These are phyloP conservation scores for Cyprinus carpio DNA, from an alignment of 2,113 vertebrate species.

Conservation along the genomic window DNA sequence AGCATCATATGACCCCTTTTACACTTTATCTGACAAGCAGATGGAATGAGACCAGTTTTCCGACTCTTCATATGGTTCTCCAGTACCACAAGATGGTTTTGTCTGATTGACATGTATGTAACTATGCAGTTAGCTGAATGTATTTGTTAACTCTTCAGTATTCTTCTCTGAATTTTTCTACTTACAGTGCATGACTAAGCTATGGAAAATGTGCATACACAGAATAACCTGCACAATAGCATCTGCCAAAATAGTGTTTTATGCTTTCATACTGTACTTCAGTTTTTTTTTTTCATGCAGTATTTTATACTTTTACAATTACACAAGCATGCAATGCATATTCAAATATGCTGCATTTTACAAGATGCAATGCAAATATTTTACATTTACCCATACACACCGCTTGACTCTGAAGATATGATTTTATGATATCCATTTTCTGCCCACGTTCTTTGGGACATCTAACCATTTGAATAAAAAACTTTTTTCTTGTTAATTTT, in stretches of 20 bases:
- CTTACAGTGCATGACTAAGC: neutral
- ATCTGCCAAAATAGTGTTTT: neutral
- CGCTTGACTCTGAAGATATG: neutral
- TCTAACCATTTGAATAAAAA: neutral
- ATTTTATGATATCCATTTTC: neutral
- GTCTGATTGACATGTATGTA: neutral
- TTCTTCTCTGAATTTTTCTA: neutral
- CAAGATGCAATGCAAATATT: neutral
- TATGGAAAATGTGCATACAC: neutral
- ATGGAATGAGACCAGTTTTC: neutral
- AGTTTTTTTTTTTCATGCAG: neutral
- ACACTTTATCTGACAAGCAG: too few species aligned
- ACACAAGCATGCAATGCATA: neutral
- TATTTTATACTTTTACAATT: neutral
- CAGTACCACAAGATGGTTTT: neutral
- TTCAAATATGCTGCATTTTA: neutral
- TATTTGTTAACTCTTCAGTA: neutral
- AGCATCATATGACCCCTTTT: too few species aligned
- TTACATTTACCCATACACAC: neutral
- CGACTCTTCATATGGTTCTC: neutral
- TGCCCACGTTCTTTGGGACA: neutral
- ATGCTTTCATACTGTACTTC: neutral
- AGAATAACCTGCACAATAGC: neutral
- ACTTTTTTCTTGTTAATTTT: conserved; percentile 1
- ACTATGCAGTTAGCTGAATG: neutral